These are phyloP conservation scores for Lophotis ruficrista DNA, from an alignment of 2,113 vertebrate species.

Conservation along the genomic window DNA sequence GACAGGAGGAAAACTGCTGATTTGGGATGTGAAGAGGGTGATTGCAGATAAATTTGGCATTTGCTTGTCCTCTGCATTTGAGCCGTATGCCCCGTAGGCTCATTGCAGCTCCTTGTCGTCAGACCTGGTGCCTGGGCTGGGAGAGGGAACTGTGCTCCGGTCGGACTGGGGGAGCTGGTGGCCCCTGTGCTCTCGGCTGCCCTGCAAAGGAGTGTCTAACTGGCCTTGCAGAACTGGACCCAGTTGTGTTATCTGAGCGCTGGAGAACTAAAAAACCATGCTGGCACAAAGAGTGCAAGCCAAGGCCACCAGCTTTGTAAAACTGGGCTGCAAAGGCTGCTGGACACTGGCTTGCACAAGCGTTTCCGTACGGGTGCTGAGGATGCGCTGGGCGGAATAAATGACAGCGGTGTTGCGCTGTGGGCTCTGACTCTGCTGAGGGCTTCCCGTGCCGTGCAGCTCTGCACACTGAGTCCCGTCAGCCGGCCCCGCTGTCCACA, in stretches of 20 bases:
- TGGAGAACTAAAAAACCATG: background rate
- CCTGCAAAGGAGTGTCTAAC: background rate
- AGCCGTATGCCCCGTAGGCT: background rate
- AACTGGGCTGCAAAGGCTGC: background rate
- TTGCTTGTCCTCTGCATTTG: background rate
- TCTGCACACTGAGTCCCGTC: background rate
- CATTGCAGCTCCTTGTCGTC: background rate
- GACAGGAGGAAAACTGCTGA: background rate
- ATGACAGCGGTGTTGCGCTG: background rate
- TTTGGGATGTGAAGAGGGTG: background rate
- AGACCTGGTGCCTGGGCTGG: background rate
- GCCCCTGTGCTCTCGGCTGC: background rate
- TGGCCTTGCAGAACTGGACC: background rate
- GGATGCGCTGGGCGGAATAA: background rate
- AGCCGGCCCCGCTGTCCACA: background rate
- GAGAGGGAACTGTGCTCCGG: background rate
- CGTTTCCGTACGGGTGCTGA: background rate
- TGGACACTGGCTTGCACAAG: background rate
- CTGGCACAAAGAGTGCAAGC: background rate
- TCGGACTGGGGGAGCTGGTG: background rate
- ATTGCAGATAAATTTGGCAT: background rate
- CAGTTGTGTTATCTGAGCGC: background rate
- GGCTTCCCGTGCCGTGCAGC: background rate
- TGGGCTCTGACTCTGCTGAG: background rate
- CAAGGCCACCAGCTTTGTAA: background rate